Conservation (phyloP, 2,113 vertebrate species). For the Bucco capensis region DNA sequence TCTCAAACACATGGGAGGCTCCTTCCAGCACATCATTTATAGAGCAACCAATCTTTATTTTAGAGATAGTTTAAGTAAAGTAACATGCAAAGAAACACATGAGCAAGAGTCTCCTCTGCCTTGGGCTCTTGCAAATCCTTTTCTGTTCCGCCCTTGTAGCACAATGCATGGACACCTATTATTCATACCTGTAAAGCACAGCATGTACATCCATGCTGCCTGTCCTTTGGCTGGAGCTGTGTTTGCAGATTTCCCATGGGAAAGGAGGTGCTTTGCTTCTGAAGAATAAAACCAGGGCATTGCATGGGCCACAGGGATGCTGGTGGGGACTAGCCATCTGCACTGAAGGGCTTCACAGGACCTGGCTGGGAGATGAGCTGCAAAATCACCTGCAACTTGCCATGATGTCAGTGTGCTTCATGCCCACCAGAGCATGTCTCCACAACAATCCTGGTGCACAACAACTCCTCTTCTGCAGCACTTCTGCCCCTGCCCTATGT, state of each 20-base stretch:
- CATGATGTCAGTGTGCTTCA: not conserved
- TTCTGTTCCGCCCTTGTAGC: not conserved
- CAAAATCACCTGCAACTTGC: not conserved
- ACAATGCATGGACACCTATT: not conserved
- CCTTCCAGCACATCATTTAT: not conserved
- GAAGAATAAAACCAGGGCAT: not conserved
- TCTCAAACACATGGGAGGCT: not conserved
- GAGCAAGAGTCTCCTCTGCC: conserved; percentile 48
- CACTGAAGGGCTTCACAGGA: not conserved
- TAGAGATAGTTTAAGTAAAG: conserved; percentile 17
- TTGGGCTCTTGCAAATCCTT: conserved; percentile 33
- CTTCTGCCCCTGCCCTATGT: not conserved
- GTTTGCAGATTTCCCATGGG: conserved; percentile 9
- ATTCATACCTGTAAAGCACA: not conserved
- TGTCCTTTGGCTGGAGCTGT: conserved; percentile 9
- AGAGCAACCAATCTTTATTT: conserved; percentile 51
- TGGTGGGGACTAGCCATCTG: not conserved
- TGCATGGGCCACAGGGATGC: not conserved
- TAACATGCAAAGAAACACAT: conserved; percentile 55
- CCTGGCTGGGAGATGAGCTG: not conserved
- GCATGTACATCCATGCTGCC: fast-evolving
- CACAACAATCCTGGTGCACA: fast-evolving
- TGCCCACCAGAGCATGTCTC: not conserved
- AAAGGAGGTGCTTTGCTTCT: not conserved
- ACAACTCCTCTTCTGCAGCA: not conserved